Conservation (phyloP, 2,888 invertebrate genomes). For the Limenitis camilla region DNA sequence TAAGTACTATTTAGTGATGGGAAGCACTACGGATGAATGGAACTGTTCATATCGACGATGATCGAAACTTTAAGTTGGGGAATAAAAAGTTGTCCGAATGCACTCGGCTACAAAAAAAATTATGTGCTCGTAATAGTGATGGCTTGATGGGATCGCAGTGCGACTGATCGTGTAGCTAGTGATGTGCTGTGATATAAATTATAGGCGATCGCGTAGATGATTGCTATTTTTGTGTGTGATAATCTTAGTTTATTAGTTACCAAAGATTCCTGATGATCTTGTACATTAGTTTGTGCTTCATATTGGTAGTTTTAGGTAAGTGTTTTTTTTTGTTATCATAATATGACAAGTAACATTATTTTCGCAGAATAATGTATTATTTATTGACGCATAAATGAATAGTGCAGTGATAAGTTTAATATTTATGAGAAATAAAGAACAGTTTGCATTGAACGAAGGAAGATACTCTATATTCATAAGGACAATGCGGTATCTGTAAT, state of each 20-base stretch:
- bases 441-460: background rate
- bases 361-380: background rate
- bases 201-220: slow-evolving; percentile 69
- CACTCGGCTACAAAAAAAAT: slow-evolving; percentile 63
- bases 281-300: slow-evolving; percentile 74
- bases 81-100: slow-evolving; percentile 67
- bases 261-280: slow-evolving; percentile 75
- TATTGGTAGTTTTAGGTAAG: slow-evolving; percentile 74
- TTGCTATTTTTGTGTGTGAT: slow-evolving; percentile 66
- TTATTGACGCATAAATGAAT: background rate
- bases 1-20: slow-evolving; percentile 49
- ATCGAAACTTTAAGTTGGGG: slow-evolving; percentile 61
- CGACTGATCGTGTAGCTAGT: slow-evolving; percentile 66
- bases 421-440: slow-evolving; percentile 1
- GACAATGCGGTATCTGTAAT: slow-evolving; percentile 8
- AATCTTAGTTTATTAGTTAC: slow-evolving; percentile 71
- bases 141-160: slow-evolving; percentile 72
- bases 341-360: background rate
- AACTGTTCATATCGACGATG: slow-evolving; percentile 50
- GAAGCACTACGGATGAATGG: slow-evolving; percentile 40
- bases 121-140: slow-evolving; percentile 63
- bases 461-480: background rate
- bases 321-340: slow-evolving; percentile 20
- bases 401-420: slow-evolving; percentile 6
- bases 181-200: slow-evolving; percentile 72